Evolutionary conservation across 2,113 vertebrate species (phyloP).

Genomic region (Sitta europaea): DNA sequence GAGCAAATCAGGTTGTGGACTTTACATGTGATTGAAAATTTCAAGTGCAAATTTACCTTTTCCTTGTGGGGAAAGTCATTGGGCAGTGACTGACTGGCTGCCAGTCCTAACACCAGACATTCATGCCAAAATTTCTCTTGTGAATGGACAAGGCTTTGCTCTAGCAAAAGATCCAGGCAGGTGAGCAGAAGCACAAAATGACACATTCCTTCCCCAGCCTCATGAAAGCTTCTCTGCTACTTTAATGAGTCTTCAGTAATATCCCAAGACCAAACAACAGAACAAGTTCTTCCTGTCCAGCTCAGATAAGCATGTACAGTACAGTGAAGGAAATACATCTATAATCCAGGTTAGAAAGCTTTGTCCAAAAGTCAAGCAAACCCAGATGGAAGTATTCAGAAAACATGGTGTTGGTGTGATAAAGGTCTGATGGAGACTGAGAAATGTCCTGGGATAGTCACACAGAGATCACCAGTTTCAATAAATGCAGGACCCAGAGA

Average conservation of each 20-base stretch:
- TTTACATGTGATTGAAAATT: not conserved
- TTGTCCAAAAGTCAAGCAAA: not conserved
- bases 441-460: not conserved
- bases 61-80: not conserved
- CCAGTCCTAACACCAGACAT: not conserved
- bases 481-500: not conserved
- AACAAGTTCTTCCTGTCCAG: not conserved
- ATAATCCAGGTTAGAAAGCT: not conserved
- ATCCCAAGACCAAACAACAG: not conserved
- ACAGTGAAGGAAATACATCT: not conserved
- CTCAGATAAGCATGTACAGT: not conserved
- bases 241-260: not conserved
- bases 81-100: not conserved
- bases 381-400: not conserved
- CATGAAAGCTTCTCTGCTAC: not conserved
- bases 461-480: not conserved
- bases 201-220: not conserved
- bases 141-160: not conserved
- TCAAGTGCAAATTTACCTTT: slow-evolving; percentile 8
- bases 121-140: not conserved
- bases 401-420: not conserved
- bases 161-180: not conserved
- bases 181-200: not conserved
- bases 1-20: not conserved
- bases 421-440: not conserved